Evolutionary conservation across 2,797 vertebrate species (phyloP), one percentile per base, ranked within the genome.

Genomic region (Echiichthys vipera): DNA sequence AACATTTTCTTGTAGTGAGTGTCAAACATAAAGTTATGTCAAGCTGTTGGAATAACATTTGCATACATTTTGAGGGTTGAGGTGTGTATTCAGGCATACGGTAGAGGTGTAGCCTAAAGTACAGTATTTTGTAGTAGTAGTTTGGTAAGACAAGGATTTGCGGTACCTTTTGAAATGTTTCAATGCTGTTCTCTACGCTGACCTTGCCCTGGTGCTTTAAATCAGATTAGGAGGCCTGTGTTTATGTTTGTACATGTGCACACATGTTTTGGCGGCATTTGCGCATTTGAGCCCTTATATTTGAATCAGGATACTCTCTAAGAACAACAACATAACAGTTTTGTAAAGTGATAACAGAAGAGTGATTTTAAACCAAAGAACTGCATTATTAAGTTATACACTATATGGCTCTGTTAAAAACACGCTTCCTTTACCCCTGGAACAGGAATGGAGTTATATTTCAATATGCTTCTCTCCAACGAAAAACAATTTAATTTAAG

Each of bases 401-500:
- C n/a, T n/a, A n/a, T 50, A 11, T 10, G n/a, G 4, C 6, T 50
- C 15, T 22, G 30, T 6, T 17, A 6, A 5, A 32, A 18, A 6
- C n/a, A n/a, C 37, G 5, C 32, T 54, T 27, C 45, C n/a, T 32
- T 3, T 46, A 3, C 34, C 5, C 22, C 50, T 47, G 5, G 1
- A 55, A 59, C 34, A 37, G 30, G 12, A 18, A 64, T 53, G 13
- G 2, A 58, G 25, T 58, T 61, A 32, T n/a, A 36, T 13, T 45
- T 51, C 5, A 17, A n/a, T 34, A 24, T 40, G 12, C 32, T 22
- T 17, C 25, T 65, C 5, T 61, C 25, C 32, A 34, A 17, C 4
- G 1, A 32, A 65, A 79, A 51, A 66, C 65, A 7, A 22, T 57
- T 63, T 25, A 20, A 63, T 49, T 57, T 34, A 58, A 50, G 18